These are phyloP conservation scores for Apodemus speciosus DNA, from an alignment of 2,113 vertebrate genomes.

Conservation along the genomic window DNA sequence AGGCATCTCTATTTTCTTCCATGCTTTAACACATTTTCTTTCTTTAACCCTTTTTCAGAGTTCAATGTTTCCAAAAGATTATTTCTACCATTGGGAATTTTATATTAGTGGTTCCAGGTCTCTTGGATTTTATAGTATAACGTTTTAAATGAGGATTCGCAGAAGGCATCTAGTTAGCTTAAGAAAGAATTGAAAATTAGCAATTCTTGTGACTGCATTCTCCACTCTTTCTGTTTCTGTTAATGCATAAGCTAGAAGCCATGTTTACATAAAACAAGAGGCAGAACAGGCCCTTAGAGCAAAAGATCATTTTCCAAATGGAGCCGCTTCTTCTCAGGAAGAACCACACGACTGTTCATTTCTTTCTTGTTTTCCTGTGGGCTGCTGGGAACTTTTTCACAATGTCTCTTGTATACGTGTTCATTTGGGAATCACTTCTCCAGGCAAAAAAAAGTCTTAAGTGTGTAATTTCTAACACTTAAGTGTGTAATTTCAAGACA, in stretches of 20 bases:
- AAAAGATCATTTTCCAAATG: background rate
- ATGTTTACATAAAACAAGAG: background rate
- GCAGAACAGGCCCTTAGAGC: background rate
- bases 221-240: background rate
- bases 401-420: background rate
- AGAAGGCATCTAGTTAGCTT: background rate
- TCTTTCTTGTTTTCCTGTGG: background rate
- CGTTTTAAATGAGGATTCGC: background rate
- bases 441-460: background rate
- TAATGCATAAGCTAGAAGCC: slow-evolving; percentile 17
- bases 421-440: background rate
- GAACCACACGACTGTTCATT: background rate
- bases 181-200: slow-evolving; percentile 15
- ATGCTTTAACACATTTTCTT: background rate
- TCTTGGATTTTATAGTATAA: slow-evolving; percentile 26
- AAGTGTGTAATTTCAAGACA: no score
- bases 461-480: background rate
- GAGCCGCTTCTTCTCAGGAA: slow-evolving; percentile 5
- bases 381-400: background rate
- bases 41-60: background rate
- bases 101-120: background rate
- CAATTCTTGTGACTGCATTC: background rate
- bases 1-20: background rate
- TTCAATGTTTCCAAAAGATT: slow-evolving; percentile 23
- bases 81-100: background rate